These are phyloP conservation scores for Ophraella communa DNA, from an alignment of 2,888 invertebrate genomes.

Conservation along the genomic window DNA sequence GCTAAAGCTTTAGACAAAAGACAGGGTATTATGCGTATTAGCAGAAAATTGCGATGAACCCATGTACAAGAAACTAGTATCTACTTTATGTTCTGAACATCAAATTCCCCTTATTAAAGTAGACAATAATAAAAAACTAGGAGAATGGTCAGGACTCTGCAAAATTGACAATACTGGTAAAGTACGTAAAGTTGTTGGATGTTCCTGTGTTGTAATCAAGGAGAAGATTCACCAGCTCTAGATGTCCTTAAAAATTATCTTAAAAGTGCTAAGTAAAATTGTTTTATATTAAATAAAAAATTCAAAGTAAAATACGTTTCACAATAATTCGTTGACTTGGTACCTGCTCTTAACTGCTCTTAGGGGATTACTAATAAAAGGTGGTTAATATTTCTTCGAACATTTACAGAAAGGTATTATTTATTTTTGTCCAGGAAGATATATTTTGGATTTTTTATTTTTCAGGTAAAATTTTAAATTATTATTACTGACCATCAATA, in stretches of 20 bases:
- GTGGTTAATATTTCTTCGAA: too few species aligned
- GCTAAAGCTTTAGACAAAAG: conserved; percentile 98
- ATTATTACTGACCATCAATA: too few species aligned
- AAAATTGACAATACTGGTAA: conserved; percentile 99
- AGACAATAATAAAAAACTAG: conserved; percentile 98
- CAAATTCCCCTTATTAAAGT: conserved; percentile 97
- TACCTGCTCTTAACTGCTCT: too few species aligned
- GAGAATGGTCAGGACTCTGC: conserved; percentile 99
- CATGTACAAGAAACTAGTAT: conserved; percentile 95
- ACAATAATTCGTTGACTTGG: too few species aligned
- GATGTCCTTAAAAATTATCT: conserved; percentile 95
- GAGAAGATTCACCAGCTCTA: conserved; percentile 94
- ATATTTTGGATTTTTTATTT: too few species aligned
- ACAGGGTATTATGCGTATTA: conserved; percentile 93
- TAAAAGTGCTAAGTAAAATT: conserved; percentile 75
- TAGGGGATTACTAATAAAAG: too few species aligned
- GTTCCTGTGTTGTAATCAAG: conserved; percentile 97
- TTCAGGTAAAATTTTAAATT: too few species aligned
- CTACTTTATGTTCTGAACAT: conserved; percentile 98
- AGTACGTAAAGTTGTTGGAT: conserved; percentile 97
- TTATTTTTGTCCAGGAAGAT: too few species aligned
- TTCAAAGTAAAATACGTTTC: too few species aligned
- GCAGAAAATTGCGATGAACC: conserved; percentile 99
- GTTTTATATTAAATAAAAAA: conserved; percentile 53
- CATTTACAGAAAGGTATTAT: too few species aligned